These are phyloP conservation scores for Labia minor DNA, from an alignment of 2,888 invertebrate genomes.

Conservation along the genomic window DNA sequence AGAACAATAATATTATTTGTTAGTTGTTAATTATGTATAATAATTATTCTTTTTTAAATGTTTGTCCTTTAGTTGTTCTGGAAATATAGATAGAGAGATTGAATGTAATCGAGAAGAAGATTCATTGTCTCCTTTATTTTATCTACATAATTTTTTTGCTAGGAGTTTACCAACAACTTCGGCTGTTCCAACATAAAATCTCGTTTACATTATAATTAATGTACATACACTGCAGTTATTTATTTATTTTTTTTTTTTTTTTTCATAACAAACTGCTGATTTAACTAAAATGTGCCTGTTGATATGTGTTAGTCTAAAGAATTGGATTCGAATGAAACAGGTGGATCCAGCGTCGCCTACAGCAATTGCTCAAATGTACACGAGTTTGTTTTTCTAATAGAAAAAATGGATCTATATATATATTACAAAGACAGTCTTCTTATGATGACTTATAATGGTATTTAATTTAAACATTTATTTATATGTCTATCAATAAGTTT, in stretches of 20 bases:
- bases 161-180: too few relatives aligned
- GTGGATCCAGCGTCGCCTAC: neutral
- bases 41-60: too few relatives aligned
- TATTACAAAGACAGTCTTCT: neutral
- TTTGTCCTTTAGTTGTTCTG: too few relatives aligned
- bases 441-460: neutral
- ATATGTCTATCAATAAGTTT: too few relatives aligned
- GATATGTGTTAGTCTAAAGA: neutral
- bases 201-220: too few relatives aligned
- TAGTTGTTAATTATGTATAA: too few relatives aligned
- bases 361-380: neutral
- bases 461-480: neutral
- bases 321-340: neutral
- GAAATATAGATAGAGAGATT: neutral
- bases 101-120: too few relatives aligned
- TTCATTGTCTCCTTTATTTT: neutral
- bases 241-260: neutral
- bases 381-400: neutral
- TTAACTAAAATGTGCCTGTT: neutral
- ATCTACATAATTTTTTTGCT: neutral
- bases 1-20: neutral
- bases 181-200: too few relatives aligned
- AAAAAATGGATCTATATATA: neutral
- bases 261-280: neutral
- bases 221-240: neutral